Evolutionary conservation across 2,888 invertebrate genomes (phyloP).

Genomic region (Eudemis profundana): DNA sequence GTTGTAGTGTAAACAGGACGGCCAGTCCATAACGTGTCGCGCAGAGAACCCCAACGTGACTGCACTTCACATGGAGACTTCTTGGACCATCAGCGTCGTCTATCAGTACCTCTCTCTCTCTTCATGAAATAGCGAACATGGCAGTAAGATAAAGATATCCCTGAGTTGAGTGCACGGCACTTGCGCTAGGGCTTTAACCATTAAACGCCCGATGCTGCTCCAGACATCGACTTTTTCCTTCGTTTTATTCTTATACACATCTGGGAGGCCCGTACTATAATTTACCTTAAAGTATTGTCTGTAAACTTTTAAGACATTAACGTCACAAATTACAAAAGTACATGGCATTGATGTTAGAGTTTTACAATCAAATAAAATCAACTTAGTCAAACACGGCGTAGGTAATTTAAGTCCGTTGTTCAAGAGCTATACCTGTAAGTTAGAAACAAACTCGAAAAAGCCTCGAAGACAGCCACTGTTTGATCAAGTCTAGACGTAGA

Average conservation of each 20-base stretch:
- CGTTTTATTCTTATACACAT: too few species aligned
- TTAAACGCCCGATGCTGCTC: too few species aligned
- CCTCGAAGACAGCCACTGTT: not conserved
- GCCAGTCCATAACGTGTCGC: constrained; percentile 94
- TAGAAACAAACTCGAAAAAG: constrained; percentile 5
- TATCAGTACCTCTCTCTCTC: constrained; percentile 88
- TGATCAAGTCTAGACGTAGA: not conserved
- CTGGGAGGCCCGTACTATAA: too few species aligned
- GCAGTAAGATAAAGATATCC: too few species aligned
- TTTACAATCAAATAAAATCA: constrained; percentile 20
- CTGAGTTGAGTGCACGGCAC: too few species aligned
- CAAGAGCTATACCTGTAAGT: constrained; percentile 8
- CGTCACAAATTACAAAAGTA: not conserved
- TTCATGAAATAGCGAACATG: too few species aligned
- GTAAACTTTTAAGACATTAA: not conserved
- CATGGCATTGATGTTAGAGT: not conserved
- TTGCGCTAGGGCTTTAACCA: too few species aligned
- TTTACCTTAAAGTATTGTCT: too few species aligned
- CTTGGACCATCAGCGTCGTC: constrained; percentile 95
- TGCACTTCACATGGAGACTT: constrained; percentile 92
- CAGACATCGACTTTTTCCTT: too few species aligned
- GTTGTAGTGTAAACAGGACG: constrained; percentile 77
- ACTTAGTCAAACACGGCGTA: constrained; percentile 4
- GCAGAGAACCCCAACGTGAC: constrained; percentile 96
- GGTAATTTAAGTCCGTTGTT: not conserved